A percentile compares a stretch with the other conserved stretches of the same genome.
Evolutionary conservation across 2,113 vertebrate species (phyloP).

Genomic region (Orycteropus afer): DNA sequence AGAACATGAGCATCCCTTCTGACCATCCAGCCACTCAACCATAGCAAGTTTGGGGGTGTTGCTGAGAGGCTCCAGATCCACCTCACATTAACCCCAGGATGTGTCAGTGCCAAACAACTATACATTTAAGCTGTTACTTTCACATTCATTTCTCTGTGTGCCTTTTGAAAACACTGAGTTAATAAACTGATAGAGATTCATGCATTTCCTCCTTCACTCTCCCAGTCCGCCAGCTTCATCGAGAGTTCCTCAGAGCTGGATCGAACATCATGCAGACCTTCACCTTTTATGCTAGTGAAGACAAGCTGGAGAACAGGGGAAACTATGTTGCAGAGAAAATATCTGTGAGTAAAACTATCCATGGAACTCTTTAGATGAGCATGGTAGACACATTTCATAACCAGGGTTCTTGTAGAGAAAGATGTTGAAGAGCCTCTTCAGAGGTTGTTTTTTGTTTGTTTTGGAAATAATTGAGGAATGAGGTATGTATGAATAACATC

Average conservation of each 20-base stretch:
- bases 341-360: slow-evolving; percentile 88
- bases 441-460: not conserved
- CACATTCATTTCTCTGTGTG: not conserved
- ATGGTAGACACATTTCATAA: not conserved
- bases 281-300: slow-evolving; percentile 98
- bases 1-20: not conserved
- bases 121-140: not conserved
- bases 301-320: slow-evolving; percentile 98
- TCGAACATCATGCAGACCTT: slow-evolving; percentile 97
- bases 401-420: not conserved
- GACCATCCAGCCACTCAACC: not conserved
- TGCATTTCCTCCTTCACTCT: not conserved
- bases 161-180: not conserved
- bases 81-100: not conserved
- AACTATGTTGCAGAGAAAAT: slow-evolving; percentile 90
- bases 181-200: not conserved
- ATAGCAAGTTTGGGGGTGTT: not conserved
- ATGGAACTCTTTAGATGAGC: not conserved
- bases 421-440: not conserved
- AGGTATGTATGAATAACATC: not conserved
- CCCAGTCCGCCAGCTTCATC: slow-evolving; percentile 96
- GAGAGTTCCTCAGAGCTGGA: slow-evolving; percentile 96
- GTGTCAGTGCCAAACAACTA: not conserved
- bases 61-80: not conserved
- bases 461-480: not conserved